Conservation (phyloP, 2,113 vertebrate species). For the Mungos mungo region DNA sequence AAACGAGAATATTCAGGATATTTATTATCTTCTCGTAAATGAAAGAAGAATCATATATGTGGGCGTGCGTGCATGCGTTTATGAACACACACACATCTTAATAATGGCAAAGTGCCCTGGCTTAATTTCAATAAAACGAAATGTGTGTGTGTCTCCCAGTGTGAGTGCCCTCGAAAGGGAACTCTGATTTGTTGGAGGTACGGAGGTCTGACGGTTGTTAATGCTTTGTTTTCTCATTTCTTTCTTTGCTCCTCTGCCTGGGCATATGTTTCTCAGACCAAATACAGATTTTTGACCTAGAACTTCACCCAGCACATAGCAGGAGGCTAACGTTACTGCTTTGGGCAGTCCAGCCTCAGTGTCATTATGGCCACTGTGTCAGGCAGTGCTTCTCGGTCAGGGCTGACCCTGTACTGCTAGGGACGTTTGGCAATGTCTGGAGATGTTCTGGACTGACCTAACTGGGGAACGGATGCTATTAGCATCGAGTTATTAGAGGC, state of each 20-base stretch:
- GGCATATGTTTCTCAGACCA: neutral
- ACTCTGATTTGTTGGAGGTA: neutral
- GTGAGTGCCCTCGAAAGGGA: neutral
- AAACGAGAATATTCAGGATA: neutral
- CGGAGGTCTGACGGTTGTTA: neutral
- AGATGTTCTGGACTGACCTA: neutral
- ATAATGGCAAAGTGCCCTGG: neutral
- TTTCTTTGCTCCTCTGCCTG: neutral
- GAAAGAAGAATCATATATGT: neutral
- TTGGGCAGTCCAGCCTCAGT: neutral
- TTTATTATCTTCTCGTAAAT: neutral
- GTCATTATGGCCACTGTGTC: neutral
- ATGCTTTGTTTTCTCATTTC: neutral
- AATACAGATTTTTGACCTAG: neutral
- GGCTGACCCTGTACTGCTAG: neutral
- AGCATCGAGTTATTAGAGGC: neutral
- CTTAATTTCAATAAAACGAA: neutral
- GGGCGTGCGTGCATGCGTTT: neutral
- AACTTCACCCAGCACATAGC: neutral
- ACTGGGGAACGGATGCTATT: neutral
- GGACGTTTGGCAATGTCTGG: neutral
- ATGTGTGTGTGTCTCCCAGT: neutral
- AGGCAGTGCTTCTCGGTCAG: neutral
- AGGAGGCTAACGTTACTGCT: neutral
- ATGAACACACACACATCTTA: neutral